phyloP scores from a whole-genome alignment of 1,140 invertebrate species.

The Xylocopa sonorina region DNA sequence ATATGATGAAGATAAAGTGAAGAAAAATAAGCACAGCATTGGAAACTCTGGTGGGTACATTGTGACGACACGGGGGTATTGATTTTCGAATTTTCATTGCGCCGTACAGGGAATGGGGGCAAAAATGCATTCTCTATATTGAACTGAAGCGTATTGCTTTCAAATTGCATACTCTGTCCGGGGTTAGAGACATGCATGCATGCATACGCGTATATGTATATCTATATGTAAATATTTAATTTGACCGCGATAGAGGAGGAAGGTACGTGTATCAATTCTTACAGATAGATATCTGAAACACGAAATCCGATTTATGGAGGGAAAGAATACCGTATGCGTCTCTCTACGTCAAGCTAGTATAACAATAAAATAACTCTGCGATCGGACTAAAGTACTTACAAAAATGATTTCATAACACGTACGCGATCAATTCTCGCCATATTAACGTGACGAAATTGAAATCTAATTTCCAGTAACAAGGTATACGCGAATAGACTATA shows the following conservation, averaged over 20 bases:
- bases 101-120: slow-evolving; percentile 38
- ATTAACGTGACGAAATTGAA: no score
- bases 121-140: slow-evolving; percentile 44
- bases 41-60: slow-evolving; percentile 51
- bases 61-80: slow-evolving; percentile 58
- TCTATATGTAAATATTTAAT: slow-evolving; percentile 56
- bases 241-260: slow-evolving; percentile 11
- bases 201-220: not conserved
- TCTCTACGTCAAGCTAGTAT: no score
- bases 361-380: no score
- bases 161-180: slow-evolving; percentile 20
- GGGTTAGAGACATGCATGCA: not conserved
- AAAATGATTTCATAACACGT: no score
- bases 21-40: slow-evolving; percentile 56
- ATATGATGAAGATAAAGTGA: slow-evolving; percentile 29
- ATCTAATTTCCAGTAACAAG: no score
- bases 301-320: not conserved
- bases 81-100: slow-evolving; percentile 67
- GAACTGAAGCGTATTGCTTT: slow-evolving; percentile 39
- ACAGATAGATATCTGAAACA: not conserved
- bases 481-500: no score
- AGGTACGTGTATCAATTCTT: not conserved
- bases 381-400: no score
- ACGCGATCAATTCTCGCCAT: no score
- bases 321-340: not conserved